phyloP scores from a whole-genome alignment of 2,113 vertebrate genomes.

The Pao palembangensis region DNA sequence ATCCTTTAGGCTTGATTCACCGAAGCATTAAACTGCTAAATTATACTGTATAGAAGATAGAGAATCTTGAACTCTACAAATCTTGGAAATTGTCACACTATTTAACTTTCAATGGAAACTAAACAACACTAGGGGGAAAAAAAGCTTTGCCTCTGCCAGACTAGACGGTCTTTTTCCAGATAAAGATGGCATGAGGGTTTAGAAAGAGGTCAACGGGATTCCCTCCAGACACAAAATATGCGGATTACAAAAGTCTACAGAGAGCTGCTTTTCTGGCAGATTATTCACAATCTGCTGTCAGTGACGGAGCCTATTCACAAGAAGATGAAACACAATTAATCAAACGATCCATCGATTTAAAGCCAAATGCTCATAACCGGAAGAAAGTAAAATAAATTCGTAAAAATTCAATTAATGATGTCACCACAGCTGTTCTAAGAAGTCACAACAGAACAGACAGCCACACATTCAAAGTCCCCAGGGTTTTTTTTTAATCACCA shows the following conservation, averaged over 20 bases:
- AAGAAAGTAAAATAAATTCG: neutral
- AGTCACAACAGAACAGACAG: neutral
- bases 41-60: neutral
- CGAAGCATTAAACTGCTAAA: neutral
- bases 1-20: neutral
- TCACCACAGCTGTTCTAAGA: too few species aligned
- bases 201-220: slow-evolving; percentile 52
- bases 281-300: slow-evolving; percentile 72
- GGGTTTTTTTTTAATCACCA: too few species aligned
- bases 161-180: slow-evolving; percentile 31
- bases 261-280: slow-evolving; percentile 69
- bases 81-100: neutral
- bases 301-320: slow-evolving; percentile 18
- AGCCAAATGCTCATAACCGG: neutral
- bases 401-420: neutral
- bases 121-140: neutral
- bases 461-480: neutral
- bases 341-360: neutral
- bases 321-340: slow-evolving; percentile 10
- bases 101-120: neutral
- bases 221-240: slow-evolving; percentile 36
- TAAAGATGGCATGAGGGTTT: slow-evolving; percentile 47
- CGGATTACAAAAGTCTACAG: slow-evolving; percentile 66
- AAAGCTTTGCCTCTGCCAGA: slow-evolving; percentile 20
- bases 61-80: neutral